Conservation (phyloP, 2,888 invertebrate genomes). For the Lottia gigantea region DNA sequence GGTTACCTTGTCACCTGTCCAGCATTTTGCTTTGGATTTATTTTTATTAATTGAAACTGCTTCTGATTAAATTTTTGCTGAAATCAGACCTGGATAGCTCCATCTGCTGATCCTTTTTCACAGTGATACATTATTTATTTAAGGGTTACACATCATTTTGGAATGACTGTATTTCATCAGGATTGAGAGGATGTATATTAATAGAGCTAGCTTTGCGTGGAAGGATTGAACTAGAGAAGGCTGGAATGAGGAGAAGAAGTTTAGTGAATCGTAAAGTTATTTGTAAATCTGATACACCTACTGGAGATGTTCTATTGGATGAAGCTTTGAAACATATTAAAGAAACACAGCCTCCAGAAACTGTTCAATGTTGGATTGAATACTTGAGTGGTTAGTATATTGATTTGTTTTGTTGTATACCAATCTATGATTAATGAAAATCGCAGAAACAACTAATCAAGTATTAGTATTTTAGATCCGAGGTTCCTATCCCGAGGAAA, state of each 20-base stretch:
- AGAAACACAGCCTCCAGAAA: conserved; percentile 97
- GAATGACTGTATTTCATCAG: conserved; percentile 99
- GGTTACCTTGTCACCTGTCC: too few relatives aligned
- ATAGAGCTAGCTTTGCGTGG: conserved; percentile 96
- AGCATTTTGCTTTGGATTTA: too few relatives aligned
- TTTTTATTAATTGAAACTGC: too few relatives aligned
- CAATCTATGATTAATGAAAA: too few relatives aligned
- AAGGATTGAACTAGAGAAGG: conserved; percentile 93
- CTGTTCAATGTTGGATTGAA: conserved; percentile 99
- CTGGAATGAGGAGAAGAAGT: conserved; percentile 90
- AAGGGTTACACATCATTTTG: conserved; percentile 84
- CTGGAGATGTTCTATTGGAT: conserved; percentile 93
- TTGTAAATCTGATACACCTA: conserved; percentile 85
- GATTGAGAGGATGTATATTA: conserved; percentile 96
- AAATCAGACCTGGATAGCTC: too few relatives aligned
- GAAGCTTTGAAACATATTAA: conserved; percentile 95
- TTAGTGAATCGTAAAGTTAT: conserved; percentile 85
- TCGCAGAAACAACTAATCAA: too few relatives aligned
- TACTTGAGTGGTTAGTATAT: conserved; percentile 88
- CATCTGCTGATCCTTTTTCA: too few relatives aligned
- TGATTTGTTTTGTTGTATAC: background rate
- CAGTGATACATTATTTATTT: background rate
- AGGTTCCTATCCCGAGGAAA: too few relatives aligned
- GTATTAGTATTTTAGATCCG: too few relatives aligned
- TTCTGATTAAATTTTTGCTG: too few relatives aligned